Evolutionary conservation across 2,797 vertebrate genomes (phyloP), one percentile per base, ranked within the genome.

Genomic region (Melanotaenia boesemani): DNA sequence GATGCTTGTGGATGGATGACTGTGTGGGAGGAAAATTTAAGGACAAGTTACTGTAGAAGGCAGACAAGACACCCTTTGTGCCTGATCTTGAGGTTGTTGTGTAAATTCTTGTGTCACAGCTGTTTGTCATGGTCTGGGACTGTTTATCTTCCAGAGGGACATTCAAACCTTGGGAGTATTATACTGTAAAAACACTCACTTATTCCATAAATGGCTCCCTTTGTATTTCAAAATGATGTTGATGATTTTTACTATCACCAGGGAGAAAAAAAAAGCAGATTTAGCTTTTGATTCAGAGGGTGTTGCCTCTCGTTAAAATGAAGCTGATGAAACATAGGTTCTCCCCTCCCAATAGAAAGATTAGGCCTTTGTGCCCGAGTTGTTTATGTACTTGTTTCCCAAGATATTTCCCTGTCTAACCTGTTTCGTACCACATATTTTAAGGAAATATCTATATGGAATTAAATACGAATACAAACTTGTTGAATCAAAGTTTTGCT

Each of bases 111-210:
- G 44, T 69, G 58, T 63, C 74, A 67, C 34, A 50, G 74, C 63
- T 89, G 70, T 83, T 88, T 87, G 44, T 74, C 18, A 13, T 74
- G 37, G 2, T 34, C 32, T 77, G 74, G 48, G 58, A 58, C 46
- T 46, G 20, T 62, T 52, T 28, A 39, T 70, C 26, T 58, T 58
- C 67, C 69, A 63, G 32, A 58, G 69, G 68, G 71, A 78, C 63
- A 61, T 44, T 50, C 5, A 32, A 37, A 66, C 48, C 8, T 30
- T 16, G 12, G 12, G 9, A 63, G 15, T 72, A 67, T 59, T 65
- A 39, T 28, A n/a, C 50, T 16, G 9, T 46, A 54, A 44, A 41
- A 63, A 30, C 54, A 71, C 52, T 9, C n/a, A 37, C 13, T 63
- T 11, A 5, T 63, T 7, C 8, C 20, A 56, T 24, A 39, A 20